A percentile compares a stretch with the other conserved stretches of the same genome.
phyloP scores from a whole-genome alignment of 2,113 vertebrate genomes.

The Platysteira castanea region DNA sequence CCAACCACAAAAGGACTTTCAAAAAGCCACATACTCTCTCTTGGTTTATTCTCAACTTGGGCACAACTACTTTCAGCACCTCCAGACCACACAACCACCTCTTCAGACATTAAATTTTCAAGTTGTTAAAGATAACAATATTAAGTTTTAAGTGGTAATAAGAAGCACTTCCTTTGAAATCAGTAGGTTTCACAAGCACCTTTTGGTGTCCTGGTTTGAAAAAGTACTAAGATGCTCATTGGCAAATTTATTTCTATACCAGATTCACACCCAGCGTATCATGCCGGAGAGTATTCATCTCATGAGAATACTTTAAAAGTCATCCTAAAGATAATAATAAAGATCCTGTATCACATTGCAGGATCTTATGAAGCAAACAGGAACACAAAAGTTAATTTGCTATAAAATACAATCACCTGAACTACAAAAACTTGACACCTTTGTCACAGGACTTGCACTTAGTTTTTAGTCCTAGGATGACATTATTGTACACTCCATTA shows the following conservation, averaged over 20 bases:
- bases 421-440: neutral
- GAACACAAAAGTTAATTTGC: neutral
- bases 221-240: neutral
- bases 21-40: neutral
- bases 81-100: neutral
- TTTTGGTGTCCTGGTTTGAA: neutral
- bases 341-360: rapidly evolving
- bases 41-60: neutral
- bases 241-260: neutral
- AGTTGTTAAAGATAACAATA: neutral
- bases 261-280: neutral
- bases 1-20: neutral
- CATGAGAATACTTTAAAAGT: neutral
- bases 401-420: neutral
- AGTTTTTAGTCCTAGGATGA: neutral
- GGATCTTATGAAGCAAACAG: neutral
- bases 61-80: neutral
- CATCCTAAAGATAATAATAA: neutral
- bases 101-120: neutral
- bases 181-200: neutral
- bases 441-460: neutral
- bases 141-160: neutral
- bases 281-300: neutral
- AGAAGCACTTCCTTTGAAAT: neutral
- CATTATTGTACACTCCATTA: neutral